These are phyloP conservation scores for Temnothorax curvispinosus DNA, from an alignment of 1,140 invertebrate genomes.

Conservation along the genomic window DNA sequence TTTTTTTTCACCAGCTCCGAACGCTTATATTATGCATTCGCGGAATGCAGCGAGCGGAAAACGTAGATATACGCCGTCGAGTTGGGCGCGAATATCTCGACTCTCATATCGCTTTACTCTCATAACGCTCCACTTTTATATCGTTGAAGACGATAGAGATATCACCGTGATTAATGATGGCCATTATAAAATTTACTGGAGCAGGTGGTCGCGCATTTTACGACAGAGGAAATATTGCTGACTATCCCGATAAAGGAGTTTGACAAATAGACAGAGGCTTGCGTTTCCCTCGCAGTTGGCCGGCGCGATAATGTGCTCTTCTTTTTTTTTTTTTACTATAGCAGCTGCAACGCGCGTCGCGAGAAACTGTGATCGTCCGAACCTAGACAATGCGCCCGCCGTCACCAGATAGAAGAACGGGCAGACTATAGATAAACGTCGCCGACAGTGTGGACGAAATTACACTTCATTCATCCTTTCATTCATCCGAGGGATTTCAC, in stretches of 20 bases:
- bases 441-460: conserved; percentile 74
- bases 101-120: neutral
- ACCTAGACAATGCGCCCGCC: conserved; percentile 22
- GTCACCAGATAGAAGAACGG: conserved; percentile 19
- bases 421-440: conserved; percentile 28
- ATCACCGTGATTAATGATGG: neutral
- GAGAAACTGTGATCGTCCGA: conserved; percentile 37
- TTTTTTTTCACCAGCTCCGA: neutral
- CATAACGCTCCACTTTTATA: neutral
- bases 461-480: conserved; percentile 83
- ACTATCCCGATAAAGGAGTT: neutral
- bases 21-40: conserved; percentile 35
- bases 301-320: neutral
- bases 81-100: neutral
- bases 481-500: conserved; percentile 77
- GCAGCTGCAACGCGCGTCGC: conserved; percentile 6
- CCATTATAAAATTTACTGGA: neutral
- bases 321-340: neutral
- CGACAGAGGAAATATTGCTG: neutral
- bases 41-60: neutral
- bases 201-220: neutral
- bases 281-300: conserved; percentile 21
- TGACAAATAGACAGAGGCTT: conserved; percentile 9
- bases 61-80: neutral
- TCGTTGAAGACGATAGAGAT: neutral